Percentiles rank a stretch among this genome's conserved stretches.
Conservation (phyloP, 2,113 vertebrate genomes). For the Glaucidium brasilianum region DNA sequence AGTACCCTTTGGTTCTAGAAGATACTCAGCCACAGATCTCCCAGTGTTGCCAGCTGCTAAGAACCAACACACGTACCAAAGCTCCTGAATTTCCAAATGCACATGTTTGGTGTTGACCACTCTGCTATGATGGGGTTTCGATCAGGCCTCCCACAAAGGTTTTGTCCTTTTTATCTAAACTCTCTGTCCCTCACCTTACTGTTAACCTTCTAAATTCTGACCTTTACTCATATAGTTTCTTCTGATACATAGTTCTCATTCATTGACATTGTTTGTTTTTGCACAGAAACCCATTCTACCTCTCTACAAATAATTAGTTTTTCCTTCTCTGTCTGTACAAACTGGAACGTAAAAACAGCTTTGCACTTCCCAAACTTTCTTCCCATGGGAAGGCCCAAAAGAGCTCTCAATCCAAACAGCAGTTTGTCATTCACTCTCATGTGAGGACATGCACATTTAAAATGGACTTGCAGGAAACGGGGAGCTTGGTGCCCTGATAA, state of each 20-base stretch:
- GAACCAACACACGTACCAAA: neutral
- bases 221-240: rapidly evolving
- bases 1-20: neutral
- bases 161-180: neutral
- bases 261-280: neutral
- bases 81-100: neutral
- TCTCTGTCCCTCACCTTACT: neutral
- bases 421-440: neutral
- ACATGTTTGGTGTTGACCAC: neutral
- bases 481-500: neutral
- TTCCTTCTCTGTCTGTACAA: neutral
- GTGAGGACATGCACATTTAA: neutral
- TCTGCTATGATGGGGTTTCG: neutral
- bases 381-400: neutral
- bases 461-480: rapidly evolving
- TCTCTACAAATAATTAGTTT: neutral
- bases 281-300: neutral
- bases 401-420: neutral
- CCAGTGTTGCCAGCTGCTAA: neutral
- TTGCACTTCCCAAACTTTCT: neutral
- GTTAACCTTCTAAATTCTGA: neutral
- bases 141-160: neutral
- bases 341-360: neutral
- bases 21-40: neutral
- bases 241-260: neutral